A percentile compares a stretch with the other conserved stretches of the same genome.
Conservation (phyloP, 2,113 vertebrate species). For the Gorilla gorilla region DNA sequence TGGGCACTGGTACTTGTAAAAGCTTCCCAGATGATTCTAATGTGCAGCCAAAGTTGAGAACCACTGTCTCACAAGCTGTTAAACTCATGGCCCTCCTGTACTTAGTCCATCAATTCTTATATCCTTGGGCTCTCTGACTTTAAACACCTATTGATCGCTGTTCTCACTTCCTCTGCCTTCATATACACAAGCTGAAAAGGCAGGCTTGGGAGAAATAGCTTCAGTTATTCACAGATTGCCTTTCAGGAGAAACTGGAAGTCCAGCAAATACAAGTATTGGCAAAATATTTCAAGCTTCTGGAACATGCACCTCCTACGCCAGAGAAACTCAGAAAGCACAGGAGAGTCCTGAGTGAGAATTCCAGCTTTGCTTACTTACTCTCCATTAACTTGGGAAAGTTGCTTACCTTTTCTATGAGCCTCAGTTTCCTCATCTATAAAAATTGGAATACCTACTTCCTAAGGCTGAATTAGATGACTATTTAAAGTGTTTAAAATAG, state of each 20-base stretch:
- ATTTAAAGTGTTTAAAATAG: background rate
- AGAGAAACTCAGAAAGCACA: background rate
- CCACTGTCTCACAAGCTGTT: background rate
- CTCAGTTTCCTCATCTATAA: conserved; percentile 30
- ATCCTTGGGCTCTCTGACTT: conserved; percentile 2
- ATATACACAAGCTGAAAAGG: conserved; percentile 9
- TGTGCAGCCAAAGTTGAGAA: background rate
- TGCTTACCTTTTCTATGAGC: background rate
- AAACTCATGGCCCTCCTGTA: background rate
- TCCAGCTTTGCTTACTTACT: background rate
- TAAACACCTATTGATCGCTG: conserved; percentile 1
- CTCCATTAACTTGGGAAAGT: background rate
- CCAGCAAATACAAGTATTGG: conserved; percentile 35
- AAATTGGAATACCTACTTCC: background rate
- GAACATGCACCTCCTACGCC: background rate
- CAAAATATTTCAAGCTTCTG: conserved; percentile 25
- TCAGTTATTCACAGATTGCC: background rate
- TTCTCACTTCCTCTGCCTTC: conserved; percentile 18
- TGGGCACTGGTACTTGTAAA: background rate
- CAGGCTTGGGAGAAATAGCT: background rate
- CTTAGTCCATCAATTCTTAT: background rate
- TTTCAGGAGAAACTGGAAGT: conserved; percentile 59
- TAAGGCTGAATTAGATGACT: background rate
- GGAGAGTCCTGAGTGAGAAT: background rate
- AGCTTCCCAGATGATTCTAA: background rate